Conservation (phyloP, 2,888 invertebrate genomes). For the Helobdella robusta region DNA sequence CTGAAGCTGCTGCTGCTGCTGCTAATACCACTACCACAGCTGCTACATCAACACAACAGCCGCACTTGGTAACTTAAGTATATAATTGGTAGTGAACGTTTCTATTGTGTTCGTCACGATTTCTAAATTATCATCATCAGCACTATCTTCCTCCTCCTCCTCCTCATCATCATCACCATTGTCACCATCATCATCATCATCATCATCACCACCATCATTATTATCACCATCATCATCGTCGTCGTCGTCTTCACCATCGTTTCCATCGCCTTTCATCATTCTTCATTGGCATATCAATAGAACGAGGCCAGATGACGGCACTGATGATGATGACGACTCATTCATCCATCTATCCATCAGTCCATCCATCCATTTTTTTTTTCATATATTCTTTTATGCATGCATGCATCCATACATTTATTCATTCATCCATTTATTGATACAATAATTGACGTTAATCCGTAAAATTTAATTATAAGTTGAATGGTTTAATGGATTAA, state of each 20-base stretch:
- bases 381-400: not conserved
- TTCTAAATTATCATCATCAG: not conserved
- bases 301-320: not conserved
- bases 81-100: too few relatives aligned
- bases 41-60: not conserved
- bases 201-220: slow-evolving; percentile 5
- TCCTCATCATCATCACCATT: slow-evolving; percentile 14
- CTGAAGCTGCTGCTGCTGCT: too few relatives aligned
- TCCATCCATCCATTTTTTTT: too few relatives aligned
- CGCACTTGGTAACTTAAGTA: not conserved
- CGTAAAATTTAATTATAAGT: not conserved
- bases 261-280: not conserved
- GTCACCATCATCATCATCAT: slow-evolving; percentile 10
- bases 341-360: too few relatives aligned
- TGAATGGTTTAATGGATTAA: not conserved
- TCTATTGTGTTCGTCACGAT: too few relatives aligned
- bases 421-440: not conserved
- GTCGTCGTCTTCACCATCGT: not conserved
- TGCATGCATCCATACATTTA: not conserved
- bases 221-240: slow-evolving; percentile 12
- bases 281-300: not conserved
- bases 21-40: not conserved
- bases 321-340: not conserved
- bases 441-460: not conserved
- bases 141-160: slow-evolving; percentile 2